Evolutionary conservation across 2,797 vertebrate genomes (phyloP), one percentile per base, ranked within the genome.

Genomic region (Buphagus erythrorhynchus): DNA sequence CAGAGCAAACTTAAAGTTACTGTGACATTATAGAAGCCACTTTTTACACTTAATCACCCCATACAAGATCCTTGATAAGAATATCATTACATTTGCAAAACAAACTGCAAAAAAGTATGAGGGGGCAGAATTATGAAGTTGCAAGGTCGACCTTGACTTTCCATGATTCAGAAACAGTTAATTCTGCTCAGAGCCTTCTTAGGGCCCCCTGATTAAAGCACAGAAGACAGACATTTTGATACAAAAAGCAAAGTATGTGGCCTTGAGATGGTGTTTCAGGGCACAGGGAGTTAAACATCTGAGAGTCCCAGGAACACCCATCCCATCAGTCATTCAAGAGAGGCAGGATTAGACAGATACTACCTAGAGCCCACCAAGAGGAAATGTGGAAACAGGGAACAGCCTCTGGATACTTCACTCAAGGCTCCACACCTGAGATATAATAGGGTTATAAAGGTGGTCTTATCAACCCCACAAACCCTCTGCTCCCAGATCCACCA

Each of bases 401-500:
- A 6, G n/a, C n/a, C 35, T 65, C 49, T 45, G 73, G 28, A 28
- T 9, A 21, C 40, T 10, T 24, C 10, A 61, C 46, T 48, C 18
- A 6, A 1, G 33, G 58, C 26, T 58, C 46, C 16, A 28, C 16
- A 43, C 11, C 14, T 5, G 10, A 80, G 38, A 15, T 21, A 12
- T 0, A 65, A 19, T 1, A 2, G 4, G 20, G 45, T 52, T 43
- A 43, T 11, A 68, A 63, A 73, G 31, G 36, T 25, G 35, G 5
- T 36, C 42, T 40, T 25, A 35, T 35, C n/a, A 76, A 10, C 28
- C 84, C 63, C 11, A 5, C 18, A 79, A 57, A 21, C 22, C 12
- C 38, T 58, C 46, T 49, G n/a, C n/a, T 62, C 51, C 13, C 17
- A 51, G 12, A 59, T 8, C 29, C n/a, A 35, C 13, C 2, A 16